A percentile compares a stretch with the other conserved stretches of the same genome.
Evolutionary conservation across 2,888 invertebrate genomes (phyloP).

Genomic region (Chaitophorus viminalis): DNA sequence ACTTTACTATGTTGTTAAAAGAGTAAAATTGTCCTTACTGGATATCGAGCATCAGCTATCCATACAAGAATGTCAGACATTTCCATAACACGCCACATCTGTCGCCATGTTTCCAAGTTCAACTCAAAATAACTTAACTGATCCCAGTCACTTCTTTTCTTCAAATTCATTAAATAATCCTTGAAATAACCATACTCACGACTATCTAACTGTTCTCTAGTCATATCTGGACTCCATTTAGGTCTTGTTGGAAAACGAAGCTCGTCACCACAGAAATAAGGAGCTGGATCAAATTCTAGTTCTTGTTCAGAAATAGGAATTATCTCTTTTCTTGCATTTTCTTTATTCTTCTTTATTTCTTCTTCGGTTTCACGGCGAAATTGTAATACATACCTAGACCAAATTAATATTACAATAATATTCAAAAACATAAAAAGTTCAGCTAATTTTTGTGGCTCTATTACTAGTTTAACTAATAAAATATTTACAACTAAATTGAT

Average conservation of each 20-base stretch:
- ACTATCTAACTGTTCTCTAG: slow-evolving; percentile 77
- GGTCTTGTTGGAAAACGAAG: slow-evolving; percentile 87
- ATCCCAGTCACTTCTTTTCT: slow-evolving; percentile 73
- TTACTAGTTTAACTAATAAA: background rate
- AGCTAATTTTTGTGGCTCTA: background rate
- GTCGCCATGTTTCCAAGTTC: slow-evolving; percentile 96
- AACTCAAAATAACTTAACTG: slow-evolving; percentile 89
- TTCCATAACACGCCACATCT: slow-evolving; percentile 93
- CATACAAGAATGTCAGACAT: slow-evolving; percentile 90
- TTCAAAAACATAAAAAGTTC: background rate
- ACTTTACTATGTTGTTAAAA: slow-evolving; percentile 62
- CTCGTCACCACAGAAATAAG: slow-evolving; percentile 74
- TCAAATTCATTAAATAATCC: slow-evolving; percentile 78
- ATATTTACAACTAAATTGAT: background rate
- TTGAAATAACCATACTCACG: slow-evolving; percentile 71
- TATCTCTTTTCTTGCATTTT: slow-evolving; percentile 73
- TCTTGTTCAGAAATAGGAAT: slow-evolving; percentile 72
- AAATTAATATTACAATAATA: background rate
- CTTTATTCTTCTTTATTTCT: slow-evolving; percentile 77
- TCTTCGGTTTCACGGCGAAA: slow-evolving; percentile 83
- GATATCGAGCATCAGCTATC: slow-evolving; percentile 88
- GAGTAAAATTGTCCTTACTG: slow-evolving; percentile 70
- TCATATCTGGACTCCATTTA: slow-evolving; percentile 82
- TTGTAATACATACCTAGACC: slow-evolving; percentile 77
- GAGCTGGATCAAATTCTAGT: slow-evolving; percentile 76